Conservation (phyloP, 2,113 vertebrate species). For the Amazona guildingii region DNA sequence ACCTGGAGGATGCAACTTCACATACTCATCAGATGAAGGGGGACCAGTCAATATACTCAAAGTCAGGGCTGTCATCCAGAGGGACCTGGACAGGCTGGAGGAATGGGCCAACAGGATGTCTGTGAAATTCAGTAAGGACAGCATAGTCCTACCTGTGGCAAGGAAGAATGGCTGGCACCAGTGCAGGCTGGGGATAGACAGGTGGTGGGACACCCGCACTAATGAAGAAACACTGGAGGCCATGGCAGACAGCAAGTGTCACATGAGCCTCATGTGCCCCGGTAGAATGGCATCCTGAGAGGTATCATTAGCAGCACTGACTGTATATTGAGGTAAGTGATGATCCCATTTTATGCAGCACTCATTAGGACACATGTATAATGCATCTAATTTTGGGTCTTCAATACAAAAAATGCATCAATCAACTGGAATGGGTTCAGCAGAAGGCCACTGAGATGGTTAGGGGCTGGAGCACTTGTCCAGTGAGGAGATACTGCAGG, state of each 20-base stretch:
- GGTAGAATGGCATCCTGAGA: background rate
- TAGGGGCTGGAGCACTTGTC: background rate
- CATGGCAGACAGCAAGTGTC: background rate
- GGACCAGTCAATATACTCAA: background rate
- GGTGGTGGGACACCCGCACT: background rate
- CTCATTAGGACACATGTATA: background rate
- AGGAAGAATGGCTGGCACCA: background rate
- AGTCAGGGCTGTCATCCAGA: background rate
- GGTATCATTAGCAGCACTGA: background rate
- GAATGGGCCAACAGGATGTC: background rate
- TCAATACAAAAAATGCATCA: rapidly evolving
- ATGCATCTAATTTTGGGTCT: background rate
- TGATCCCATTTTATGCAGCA: background rate
- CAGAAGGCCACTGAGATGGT: background rate
- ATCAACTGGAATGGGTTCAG: background rate
- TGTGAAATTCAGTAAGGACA: background rate
- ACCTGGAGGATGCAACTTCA: background rate
- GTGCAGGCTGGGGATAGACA: background rate
- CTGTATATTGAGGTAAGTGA: background rate
- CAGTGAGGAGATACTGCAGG: background rate
- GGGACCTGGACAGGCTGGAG: background rate
- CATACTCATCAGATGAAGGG: background rate
- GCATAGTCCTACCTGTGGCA: background rate
- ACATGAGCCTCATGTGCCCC: background rate
- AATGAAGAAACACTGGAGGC: background rate